These are phyloP conservation scores for Goniozus legneri DNA, from an alignment of 1,140 invertebrate species.

Conservation along the genomic window DNA sequence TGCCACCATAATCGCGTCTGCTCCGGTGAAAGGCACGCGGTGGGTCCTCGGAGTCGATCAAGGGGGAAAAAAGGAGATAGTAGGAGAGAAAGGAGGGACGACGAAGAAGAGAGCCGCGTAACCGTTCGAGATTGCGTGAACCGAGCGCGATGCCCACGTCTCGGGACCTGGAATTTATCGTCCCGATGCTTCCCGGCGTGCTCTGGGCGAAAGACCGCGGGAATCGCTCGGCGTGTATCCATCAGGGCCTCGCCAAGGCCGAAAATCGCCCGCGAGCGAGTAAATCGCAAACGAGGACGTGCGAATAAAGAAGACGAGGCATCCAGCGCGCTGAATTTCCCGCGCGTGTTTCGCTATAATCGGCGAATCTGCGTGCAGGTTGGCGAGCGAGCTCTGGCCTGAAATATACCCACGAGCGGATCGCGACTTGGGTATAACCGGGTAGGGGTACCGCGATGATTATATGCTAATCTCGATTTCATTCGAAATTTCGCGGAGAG, in stretches of 20 bases:
- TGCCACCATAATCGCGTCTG: too few relatives aligned
- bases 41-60: too few relatives aligned
- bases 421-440: too few relatives aligned
- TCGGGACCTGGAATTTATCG: constrained; percentile 21
- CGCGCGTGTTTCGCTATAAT: constrained; percentile 1
- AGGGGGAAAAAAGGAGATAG: too few relatives aligned
- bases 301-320: constrained; percentile 4
- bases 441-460: too few relatives aligned
- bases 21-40: too few relatives aligned
- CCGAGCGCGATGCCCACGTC: constrained; percentile 16
- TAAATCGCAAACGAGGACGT: constrained; percentile 1
- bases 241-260: constrained; percentile 4
- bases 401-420: too few relatives aligned
- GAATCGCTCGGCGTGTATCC: too few relatives aligned
- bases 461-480: too few relatives aligned
- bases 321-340: background rate
- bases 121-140: constrained; percentile 17
- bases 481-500: too few relatives aligned
- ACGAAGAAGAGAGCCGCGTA: background rate
- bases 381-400: too few relatives aligned
- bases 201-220: constrained; percentile 10
- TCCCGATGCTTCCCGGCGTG: constrained; percentile 12
- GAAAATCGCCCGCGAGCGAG: constrained; percentile 5
- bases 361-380: too few relatives aligned
- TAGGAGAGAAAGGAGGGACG: constrained; percentile 9